These are phyloP conservation scores for Atta texana DNA, from an alignment of 1,140 invertebrate genomes.

Conservation along the genomic window DNA sequence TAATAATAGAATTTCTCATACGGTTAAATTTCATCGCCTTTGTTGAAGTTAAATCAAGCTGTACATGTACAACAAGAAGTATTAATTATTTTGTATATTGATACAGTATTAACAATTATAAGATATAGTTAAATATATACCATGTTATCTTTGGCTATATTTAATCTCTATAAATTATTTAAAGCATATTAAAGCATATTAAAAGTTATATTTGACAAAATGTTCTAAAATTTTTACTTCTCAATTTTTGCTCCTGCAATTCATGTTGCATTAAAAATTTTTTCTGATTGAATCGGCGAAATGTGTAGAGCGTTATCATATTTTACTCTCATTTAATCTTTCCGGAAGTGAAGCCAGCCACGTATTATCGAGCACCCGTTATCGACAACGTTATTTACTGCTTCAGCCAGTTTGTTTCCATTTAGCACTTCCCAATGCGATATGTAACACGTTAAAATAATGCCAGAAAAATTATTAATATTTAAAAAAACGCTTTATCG, in stretches of 20 bases:
- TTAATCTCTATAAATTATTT: not conserved
- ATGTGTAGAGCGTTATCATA: constrained; percentile 53
- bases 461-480: constrained; percentile 43
- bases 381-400: constrained; percentile 66
- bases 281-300: constrained; percentile 20
- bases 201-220: not conserved
- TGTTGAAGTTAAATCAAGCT: not conserved
- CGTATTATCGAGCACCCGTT: constrained; percentile 63
- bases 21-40: constrained; percentile 27
- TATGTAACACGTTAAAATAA: not conserved
- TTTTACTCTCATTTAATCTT: constrained; percentile 68
- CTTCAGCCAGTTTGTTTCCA: constrained; percentile 49
- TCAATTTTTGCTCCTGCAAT: not conserved
- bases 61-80: not conserved
- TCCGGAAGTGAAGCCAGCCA: constrained; percentile 49
- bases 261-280: not conserved
- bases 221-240: not conserved
- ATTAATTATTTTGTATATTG: constrained; percentile 43
- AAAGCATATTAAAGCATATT: not conserved
- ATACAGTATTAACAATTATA: constrained; percentile 24
- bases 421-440: constrained; percentile 37
- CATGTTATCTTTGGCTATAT: not conserved
- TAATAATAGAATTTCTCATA: not conserved
- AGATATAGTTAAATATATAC: not conserved
- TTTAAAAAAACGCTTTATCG: constrained; percentile 24